Conservation (phyloP, 2,113 vertebrate species). For the Pontoporia blainvillei region DNA sequence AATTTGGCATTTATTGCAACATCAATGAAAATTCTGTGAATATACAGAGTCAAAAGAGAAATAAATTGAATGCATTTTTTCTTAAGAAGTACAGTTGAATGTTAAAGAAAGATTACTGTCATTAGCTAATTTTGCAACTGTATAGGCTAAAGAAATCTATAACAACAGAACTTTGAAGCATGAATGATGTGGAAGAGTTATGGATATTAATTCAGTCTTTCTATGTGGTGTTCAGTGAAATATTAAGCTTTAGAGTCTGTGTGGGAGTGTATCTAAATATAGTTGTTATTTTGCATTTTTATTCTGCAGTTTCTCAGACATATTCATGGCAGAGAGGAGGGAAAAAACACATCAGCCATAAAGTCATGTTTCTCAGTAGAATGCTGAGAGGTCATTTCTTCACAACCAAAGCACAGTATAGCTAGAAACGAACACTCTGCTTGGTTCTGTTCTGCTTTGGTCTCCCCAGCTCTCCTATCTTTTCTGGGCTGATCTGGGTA, state of each 20-base stretch:
- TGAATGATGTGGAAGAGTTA: conserved; percentile 71
- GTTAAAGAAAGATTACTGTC: conserved; percentile 62
- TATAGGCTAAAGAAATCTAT: conserved; percentile 68
- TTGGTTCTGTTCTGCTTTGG: not conserved
- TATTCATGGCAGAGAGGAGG: conserved; percentile 33
- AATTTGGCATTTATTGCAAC: conserved; percentile 58
- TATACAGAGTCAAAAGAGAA: conserved; percentile 45
- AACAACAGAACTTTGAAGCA: conserved; percentile 61
- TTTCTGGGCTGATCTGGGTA: not conserved
- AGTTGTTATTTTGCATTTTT: conserved; percentile 71
- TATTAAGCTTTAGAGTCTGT: conserved; percentile 69
- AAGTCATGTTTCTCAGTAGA: conserved; percentile 13
- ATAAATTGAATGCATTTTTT: conserved; percentile 57
- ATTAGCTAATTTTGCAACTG: conserved; percentile 67
- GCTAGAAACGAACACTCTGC: not conserved
- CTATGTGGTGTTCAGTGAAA: conserved; percentile 66
- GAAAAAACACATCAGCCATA: not conserved
- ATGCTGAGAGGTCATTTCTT: conserved; percentile 23
- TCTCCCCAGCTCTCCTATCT: not conserved
- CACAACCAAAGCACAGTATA: not conserved
- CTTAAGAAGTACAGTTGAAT: conserved; percentile 37
- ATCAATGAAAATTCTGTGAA: conserved; percentile 60
- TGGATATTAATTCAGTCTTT: conserved; percentile 72
- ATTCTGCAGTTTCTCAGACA: conserved; percentile 59
- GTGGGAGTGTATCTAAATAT: conserved; percentile 72